Base-by-base conservation (phyloP, 1,140 invertebrate species). In the Drosophila ambigua region DNA sequence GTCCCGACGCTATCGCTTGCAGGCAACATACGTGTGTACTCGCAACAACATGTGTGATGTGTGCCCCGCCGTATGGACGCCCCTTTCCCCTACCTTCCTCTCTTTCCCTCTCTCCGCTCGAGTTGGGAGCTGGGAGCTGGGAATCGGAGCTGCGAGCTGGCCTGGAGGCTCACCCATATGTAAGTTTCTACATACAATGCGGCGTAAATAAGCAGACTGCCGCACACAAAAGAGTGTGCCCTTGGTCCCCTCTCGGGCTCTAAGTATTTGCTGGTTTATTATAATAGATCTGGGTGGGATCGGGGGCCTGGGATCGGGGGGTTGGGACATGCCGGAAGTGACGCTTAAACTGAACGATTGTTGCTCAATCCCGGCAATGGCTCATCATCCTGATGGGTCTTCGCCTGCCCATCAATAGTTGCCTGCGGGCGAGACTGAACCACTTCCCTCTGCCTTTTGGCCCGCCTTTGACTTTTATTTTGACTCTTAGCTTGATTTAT, bases 1-100 rank as follows among this genome's bases (percentile, higher is more conserved):
- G 74, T 59, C 53, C 54, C 75, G 79, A 59, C 64, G 83, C 83
- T 87, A 90, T 90, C 88, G 88, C 88, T 90, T 90, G 89, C 89
- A 90, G 80, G 89, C 89, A 91, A 91, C 88, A 91, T 91, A 91
- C 89, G 89, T 91, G 89, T 85, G 89, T 90, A 89, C 81, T 90
- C 89, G 83, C 74, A 85, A 88, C 76, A 91, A 91, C 90, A 91
- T 91, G 90, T 91, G 90, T 91, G 90, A 91, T 91, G 71, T 91
- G 90, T 88, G 90, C 66, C 79, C 83, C 80, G 90, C 85, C 90
- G 85, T 91, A 91, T 91, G 90, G 90, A 90, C 53, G 78, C 71
- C 74, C 74, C 77, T 23, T 51, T 62, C 51, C 15, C 23, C 52
- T 31, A 39, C 24, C 31, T 35, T 5, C 20, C 16, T 4, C 8